These are phyloP conservation scores for Tanypteryx hageni DNA, from an alignment of 2,888 invertebrate genomes.

Conservation along the genomic window DNA sequence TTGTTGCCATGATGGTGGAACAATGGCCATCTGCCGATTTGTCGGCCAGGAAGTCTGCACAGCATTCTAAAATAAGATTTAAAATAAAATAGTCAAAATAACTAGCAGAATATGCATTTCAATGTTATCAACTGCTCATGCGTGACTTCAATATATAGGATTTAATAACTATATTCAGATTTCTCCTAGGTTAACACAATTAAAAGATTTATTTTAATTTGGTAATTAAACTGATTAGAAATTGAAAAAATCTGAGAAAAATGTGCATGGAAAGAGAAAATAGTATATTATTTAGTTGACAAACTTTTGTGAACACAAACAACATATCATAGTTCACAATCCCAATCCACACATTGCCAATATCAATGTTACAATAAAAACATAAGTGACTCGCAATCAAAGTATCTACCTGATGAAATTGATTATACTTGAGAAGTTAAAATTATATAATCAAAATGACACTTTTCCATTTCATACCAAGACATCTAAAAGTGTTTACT, in stretches of 20 bases:
- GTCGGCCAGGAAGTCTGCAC: slow-evolving; percentile 84
- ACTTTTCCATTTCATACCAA: not conserved
- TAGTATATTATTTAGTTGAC: too few relatives aligned
- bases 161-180: too few relatives aligned
- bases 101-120: not conserved
- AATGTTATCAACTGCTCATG: not conserved
- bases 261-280: too few relatives aligned
- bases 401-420: not conserved
- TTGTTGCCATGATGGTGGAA: slow-evolving; percentile 91
- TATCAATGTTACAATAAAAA: too few relatives aligned
- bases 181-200: too few relatives aligned
- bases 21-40: slow-evolving; percentile 87
- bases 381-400: too few relatives aligned
- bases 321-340: too few relatives aligned
- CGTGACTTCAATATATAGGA: too few relatives aligned
- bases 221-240: not conserved
- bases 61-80: slow-evolving; percentile 77
- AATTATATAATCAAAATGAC: not conserved
- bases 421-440: not conserved
- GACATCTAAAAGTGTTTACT: too few relatives aligned
- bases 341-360: too few relatives aligned
- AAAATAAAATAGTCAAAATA: not conserved
- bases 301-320: too few relatives aligned
- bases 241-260: not conserved
- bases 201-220: not conserved